Base-by-base conservation (phyloP, 2,113 vertebrate genomes). In the Gambusia affinis region DNA sequence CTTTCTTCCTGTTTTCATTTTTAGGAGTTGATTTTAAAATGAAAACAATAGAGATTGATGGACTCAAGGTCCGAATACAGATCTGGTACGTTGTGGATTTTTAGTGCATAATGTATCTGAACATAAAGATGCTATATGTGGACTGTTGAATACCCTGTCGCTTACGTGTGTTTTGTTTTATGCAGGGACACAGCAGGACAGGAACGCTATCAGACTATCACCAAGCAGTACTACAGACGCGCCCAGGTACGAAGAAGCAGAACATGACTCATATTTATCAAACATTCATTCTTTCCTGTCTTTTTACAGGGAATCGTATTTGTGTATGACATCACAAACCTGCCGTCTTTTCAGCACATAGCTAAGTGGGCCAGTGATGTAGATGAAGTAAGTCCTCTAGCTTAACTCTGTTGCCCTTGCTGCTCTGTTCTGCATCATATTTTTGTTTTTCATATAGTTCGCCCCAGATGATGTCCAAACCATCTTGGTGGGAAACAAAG, bases 301-400 rank as follows among this genome's bases (percentile, higher is more conserved):
- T 31, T 27, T 22, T 42, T 65, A 76, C 89, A 98, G 98, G 98
- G 98, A 24, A 97, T 99, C 88, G 92, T 98, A 93, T 94, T 98
- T 89, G 96, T 98, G 44, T 99, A 99, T 4, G 98, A 99, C 94
- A 95, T 99, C 88, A 94, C 97, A 78, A 96, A 94, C 0, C 93
- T 96, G 81, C 91, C 94, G 8, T 98, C 98, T 72, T 99, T 98
- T 88, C 97, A 97, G 93, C 97, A 98, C 94, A 97, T 99, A 14
- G 95, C 95, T 76, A 99, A 98, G 91, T 99, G 98, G 98, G 96
- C 95, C 88, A 96, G 96, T 30, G 98, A 99, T 35, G 97, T 98
- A 83, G 98, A 99, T 17, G 97, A 99, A 94, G 98, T 98, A 93
- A 71, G 12, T 17, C 2, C n/a, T 61, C 29, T 31, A n/a, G 15